These are phyloP conservation scores for Ganaspis sp. DNA, from an alignment of 1,140 invertebrate genomes.

Conservation along the genomic window DNA sequence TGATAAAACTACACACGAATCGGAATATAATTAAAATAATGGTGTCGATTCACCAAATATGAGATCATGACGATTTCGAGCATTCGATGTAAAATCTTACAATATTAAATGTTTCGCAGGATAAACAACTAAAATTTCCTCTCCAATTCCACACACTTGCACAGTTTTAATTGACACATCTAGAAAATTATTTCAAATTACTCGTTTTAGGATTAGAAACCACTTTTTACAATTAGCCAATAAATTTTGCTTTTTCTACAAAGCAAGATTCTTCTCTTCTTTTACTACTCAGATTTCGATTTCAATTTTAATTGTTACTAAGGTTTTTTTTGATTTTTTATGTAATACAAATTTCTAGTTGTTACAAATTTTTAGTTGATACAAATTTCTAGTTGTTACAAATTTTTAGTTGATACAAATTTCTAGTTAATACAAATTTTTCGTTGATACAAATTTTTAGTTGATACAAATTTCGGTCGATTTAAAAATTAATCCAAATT, in stretches of 20 bases:
- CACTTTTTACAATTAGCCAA: background rate
- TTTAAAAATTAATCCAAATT: too few relatives aligned
- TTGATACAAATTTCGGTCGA: too few relatives aligned
- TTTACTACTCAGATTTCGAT: too few relatives aligned
- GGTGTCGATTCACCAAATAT: background rate
- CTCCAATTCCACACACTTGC: background rate
- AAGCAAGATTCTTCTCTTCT: too few relatives aligned
- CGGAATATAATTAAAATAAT: background rate
- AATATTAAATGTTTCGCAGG: background rate
- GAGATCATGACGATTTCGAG: slow-evolving; percentile 5
- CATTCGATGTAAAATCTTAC: slow-evolving; percentile 23
- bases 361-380: too few relatives aligned
- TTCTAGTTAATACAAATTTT: too few relatives aligned
- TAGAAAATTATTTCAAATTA: background rate
- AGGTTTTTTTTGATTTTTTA: background rate
- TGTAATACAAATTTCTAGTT: too few relatives aligned
- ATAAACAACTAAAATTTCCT: background rate
- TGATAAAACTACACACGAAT: background rate
- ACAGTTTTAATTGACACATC: slow-evolving; percentile 11
- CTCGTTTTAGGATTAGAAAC: background rate
- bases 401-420: too few relatives aligned
- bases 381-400: too few relatives aligned
- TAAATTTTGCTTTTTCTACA: too few relatives aligned
- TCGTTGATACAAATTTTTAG: too few relatives aligned
- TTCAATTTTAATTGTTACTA: too few relatives aligned